phyloP scores from a whole-genome alignment of 2,888 invertebrate genomes.

The Agriopis leucophaearia region DNA sequence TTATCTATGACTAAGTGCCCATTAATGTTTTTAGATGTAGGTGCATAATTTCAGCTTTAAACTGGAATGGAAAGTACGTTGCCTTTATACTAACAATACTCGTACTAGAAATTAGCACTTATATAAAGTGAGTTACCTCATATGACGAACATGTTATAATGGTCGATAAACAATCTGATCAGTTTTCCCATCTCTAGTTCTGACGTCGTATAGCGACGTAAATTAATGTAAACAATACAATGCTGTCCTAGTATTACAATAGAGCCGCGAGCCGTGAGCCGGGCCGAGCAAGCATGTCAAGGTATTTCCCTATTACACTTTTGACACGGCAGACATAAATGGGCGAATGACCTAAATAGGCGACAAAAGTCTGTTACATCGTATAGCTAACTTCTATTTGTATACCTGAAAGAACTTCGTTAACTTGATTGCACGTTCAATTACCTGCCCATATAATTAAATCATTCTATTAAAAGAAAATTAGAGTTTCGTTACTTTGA shows the following conservation, averaged over 20 bases:
- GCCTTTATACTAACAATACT: too few relatives aligned
- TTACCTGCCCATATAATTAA: background rate
- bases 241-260: slow-evolving; percentile 58
- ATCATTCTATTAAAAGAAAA: slow-evolving; percentile 4
- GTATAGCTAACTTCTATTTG: slow-evolving; percentile 12
- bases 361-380: slow-evolving; percentile 22
- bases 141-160: too few relatives aligned
- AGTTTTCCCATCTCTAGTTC: slow-evolving; percentile 6
- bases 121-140: too few relatives aligned
- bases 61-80: too few relatives aligned
- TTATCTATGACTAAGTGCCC: too few relatives aligned
- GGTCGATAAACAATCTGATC: background rate
- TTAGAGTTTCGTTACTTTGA: background rate
- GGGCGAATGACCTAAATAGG: slow-evolving; percentile 52
- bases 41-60: too few relatives aligned
- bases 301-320: slow-evolving; percentile 72
- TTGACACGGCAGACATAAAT: slow-evolving; percentile 62
- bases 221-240: slow-evolving; percentile 59
- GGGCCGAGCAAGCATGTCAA: slow-evolving; percentile 66
- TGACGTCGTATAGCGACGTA: slow-evolving; percentile 37
- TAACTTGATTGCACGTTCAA: slow-evolving; percentile 4
- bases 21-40: too few relatives aligned
- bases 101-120: too few relatives aligned
- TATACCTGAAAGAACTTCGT: background rate
- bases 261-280: slow-evolving; percentile 46